Percentiles rank a stretch among this genome's conserved stretches.
Conservation (phyloP, 2,797 vertebrate species). For the Crotalus adamanteus region DNA sequence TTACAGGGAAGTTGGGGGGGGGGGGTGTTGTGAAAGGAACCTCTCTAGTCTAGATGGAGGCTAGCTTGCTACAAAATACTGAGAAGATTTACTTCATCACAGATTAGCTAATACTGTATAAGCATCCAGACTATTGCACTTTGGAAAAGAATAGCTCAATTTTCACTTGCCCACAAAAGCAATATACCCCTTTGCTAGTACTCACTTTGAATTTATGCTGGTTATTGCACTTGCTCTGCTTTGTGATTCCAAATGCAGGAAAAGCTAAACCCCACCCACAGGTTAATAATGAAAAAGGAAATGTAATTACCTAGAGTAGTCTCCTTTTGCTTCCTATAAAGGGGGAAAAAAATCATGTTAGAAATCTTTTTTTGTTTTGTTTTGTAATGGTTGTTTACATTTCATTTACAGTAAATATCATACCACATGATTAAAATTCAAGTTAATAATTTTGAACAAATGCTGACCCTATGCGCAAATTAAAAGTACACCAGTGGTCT, state of each 20-base stretch:
- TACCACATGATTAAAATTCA: conserved; percentile 51
- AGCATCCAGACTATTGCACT: conserved; percentile 8
- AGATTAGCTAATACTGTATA: neutral
- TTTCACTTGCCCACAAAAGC: conserved; percentile 58
- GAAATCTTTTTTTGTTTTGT: conserved; percentile 35
- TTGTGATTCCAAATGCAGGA: conserved; percentile 49
- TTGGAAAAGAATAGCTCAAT: conserved; percentile 43
- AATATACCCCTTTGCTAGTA: conserved; percentile 52
- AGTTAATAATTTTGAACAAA: conserved; percentile 9
- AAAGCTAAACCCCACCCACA: conserved; percentile 49
- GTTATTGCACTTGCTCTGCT: neutral
- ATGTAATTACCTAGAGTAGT: conserved; percentile 80
- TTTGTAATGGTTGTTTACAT: conserved; percentile 23
- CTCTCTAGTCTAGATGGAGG: conserved; percentile 2
- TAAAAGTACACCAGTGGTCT: neutral
- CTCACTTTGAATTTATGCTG: conserved; percentile 39
- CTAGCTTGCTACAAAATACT: neutral
- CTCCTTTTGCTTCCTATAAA: conserved; percentile 92
- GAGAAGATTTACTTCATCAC: conserved; percentile 1
- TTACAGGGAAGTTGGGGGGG: neutral
- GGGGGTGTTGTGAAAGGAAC: neutral
- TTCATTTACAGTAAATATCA: neutral
- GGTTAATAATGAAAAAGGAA: conserved; percentile 57
- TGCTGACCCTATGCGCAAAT: conserved; percentile 31
- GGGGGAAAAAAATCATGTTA: conserved; percentile 58